Conservation (phyloP, 92 coral and sea anemone species). For the Zoanthus sansibaricus region DNA sequence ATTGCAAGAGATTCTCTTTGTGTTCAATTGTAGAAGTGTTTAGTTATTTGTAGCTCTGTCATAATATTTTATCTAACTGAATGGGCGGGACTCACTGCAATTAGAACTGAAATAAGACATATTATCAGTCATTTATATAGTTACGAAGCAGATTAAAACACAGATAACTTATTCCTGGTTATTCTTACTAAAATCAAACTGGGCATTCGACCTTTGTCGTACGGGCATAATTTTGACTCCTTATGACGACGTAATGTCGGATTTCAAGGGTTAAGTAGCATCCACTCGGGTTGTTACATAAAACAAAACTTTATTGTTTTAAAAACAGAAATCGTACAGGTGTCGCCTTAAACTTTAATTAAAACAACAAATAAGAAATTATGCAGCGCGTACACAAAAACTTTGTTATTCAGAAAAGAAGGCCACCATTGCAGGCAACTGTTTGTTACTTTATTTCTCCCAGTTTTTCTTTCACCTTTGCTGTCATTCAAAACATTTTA, state of each 20-base stretch:
- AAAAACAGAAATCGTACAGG: background rate
- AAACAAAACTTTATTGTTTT: background rate
- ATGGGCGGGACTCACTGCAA: constrained; percentile 65
- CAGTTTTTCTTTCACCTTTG: background rate
- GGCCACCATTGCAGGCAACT: background rate
- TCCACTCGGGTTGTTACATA: background rate
- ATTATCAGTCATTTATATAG: constrained; percentile 58
- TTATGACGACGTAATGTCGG: background rate
- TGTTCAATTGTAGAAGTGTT: background rate
- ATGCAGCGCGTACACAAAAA: background rate
- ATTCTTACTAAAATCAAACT: background rate
- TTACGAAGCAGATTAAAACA: constrained; percentile 13
- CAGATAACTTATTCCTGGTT: background rate
- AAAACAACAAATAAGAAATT: background rate
- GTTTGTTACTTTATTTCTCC: background rate
- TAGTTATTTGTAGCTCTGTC: constrained; percentile 45
- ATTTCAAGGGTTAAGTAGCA: constrained; percentile 8
- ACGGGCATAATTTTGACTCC: background rate
- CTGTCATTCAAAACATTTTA: background rate
- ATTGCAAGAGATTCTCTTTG: background rate
- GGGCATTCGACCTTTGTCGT: background rate
- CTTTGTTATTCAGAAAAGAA: background rate
- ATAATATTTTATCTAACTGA: constrained; percentile 61
- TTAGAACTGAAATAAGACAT: constrained; percentile 60
- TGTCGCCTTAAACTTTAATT: background rate